A percentile compares a stretch with the other conserved stretches of the same genome.
Evolutionary conservation across 2,888 invertebrate genomes (phyloP).

Genomic region (Blastobasis lacticolella): DNA sequence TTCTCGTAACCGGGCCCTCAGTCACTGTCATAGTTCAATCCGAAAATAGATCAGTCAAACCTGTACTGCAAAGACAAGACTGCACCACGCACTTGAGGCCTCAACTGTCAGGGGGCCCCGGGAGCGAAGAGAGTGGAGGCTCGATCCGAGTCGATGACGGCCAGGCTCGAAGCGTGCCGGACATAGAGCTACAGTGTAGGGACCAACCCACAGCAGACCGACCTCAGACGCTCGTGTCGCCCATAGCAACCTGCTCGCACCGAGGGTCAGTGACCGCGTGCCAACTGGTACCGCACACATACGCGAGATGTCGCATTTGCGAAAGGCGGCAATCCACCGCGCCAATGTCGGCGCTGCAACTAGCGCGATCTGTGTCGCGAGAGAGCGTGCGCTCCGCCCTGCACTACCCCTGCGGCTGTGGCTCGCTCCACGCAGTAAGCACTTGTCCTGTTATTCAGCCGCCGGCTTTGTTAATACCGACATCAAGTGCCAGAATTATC

Average conservation of each 20-base stretch:
- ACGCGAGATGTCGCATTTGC: slow-evolving; percentile 79
- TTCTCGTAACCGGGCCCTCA: slow-evolving; percentile 79
- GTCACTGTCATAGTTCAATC: slow-evolving; percentile 68
- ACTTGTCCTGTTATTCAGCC: slow-evolving; percentile 80
- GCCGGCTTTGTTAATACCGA: slow-evolving; percentile 82
- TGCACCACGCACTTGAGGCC: slow-evolving; percentile 85
- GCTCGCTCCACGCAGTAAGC: slow-evolving; percentile 67
- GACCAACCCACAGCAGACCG: slow-evolving; percentile 65
- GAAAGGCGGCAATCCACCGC: slow-evolving; percentile 88
- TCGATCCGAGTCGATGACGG: slow-evolving; percentile 78
- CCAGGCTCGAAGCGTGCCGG: slow-evolving; percentile 84
- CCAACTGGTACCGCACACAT: slow-evolving; percentile 78
- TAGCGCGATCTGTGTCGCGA: slow-evolving; percentile 89
- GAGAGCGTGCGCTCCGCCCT: slow-evolving; percentile 85
- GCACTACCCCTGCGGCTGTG: slow-evolving; percentile 78
- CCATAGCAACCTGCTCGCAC: slow-evolving; percentile 73
- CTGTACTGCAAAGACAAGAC: slow-evolving; percentile 89
- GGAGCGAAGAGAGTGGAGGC: slow-evolving; percentile 83
- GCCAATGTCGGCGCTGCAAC: slow-evolving; percentile 81
- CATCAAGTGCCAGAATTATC: slow-evolving; percentile 85
- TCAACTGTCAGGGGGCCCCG: slow-evolving; percentile 81
- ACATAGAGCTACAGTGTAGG: slow-evolving; percentile 86
- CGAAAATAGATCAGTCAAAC: slow-evolving; percentile 77
- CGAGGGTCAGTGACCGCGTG: slow-evolving; percentile 78
- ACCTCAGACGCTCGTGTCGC: slow-evolving; percentile 69